Base-by-base conservation (phyloP, 2,113 vertebrate species). In the Gopherus flavomarginatus region DNA sequence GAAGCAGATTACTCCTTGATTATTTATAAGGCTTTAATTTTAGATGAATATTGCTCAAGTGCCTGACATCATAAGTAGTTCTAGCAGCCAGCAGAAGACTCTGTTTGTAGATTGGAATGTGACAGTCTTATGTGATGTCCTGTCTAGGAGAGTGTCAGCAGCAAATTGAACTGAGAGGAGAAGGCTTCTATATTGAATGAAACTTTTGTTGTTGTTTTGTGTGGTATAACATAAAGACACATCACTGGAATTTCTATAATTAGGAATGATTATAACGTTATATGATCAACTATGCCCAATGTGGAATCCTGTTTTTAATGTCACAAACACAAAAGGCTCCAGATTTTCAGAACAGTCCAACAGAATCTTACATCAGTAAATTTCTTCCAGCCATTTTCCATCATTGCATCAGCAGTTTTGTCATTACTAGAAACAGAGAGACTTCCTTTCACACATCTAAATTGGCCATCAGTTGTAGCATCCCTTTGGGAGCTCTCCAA, bases 11-110 rank as follows among this genome's bases (percentile, higher is more conserved):
- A 91, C 91, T 97, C 83, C 93, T 97, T 94, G 95, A 97, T 98
- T 97, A 97, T 97, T 98, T 97, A 97, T 98, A 95, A 98, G 94
- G 93, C 96, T 97, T 98, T 97, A 97, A 98, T 97, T 97, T 97
- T 97, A 96, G 93, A 97, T 97, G 97, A 97, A 95, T 96, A 96
- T 95, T 96, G 90, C 96, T 95, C 90, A 92, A 96, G 96, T 97
- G 96, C 93, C 93, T 96, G 97, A 96, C 96, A 95, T 96, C 80
- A 13, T 94, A 97, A 97, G 95, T 97, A 92, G 95, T 95, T 96
- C 94, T 75, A 96, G 91, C 95, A 97, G 92, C 87, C 72, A 81
- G 94, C 95, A 96, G 95, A 96, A 95, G 94, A 97, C 88, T 90
- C 78, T 96, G 84, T 62, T 91, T 95, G 81, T 81, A 91, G 83